A percentile compares a stretch with the other conserved stretches of the same genome.
phyloP scores from a whole-genome alignment of 92 coral and sea anemone genomes.

The Umimayanthus kanabou region DNA sequence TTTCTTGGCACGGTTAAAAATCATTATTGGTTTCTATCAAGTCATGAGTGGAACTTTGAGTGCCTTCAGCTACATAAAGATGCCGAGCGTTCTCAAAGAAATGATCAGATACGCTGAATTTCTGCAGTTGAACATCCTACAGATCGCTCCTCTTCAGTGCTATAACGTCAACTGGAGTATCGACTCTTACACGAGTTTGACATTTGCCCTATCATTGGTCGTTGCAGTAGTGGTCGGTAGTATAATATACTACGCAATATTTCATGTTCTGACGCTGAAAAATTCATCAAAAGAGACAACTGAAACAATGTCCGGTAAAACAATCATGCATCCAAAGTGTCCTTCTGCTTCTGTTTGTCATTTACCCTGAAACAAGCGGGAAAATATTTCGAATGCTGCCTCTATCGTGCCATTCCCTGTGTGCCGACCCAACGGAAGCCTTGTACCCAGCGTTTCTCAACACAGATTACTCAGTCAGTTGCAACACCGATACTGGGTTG shows the following conservation, averaged over 20 bases:
- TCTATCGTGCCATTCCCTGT: conserved; percentile 5
- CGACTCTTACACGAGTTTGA: background rate
- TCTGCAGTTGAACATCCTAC: conserved; percentile 26
- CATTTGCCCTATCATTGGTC: background rate
- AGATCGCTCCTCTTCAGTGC: conserved; percentile 34
- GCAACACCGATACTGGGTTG: background rate
- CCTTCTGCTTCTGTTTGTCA: conserved; percentile 5
- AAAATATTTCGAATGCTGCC: conserved; percentile 21
- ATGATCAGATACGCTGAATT: background rate
- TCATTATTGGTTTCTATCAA: conserved; percentile 36
- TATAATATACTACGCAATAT: background rate
- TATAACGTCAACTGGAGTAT: background rate
- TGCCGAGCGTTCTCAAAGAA: background rate
- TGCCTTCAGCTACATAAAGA: conserved; percentile 5
- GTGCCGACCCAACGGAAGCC: background rate
- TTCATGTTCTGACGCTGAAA: background rate
- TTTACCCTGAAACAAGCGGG: background rate
- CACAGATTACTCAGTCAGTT: conserved; percentile 14
- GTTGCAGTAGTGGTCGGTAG: background rate
- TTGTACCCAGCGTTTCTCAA: background rate
- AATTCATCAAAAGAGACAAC: background rate
- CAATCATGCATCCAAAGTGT: background rate
- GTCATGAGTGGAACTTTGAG: conserved; percentile 28
- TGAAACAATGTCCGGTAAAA: background rate
- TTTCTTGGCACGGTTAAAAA: conserved; percentile 21